Percentiles rank a stretch among this genome's conserved stretches.
Evolutionary conservation across 2,888 invertebrate species (phyloP).

Genomic region (Drosophila putrida): DNA sequence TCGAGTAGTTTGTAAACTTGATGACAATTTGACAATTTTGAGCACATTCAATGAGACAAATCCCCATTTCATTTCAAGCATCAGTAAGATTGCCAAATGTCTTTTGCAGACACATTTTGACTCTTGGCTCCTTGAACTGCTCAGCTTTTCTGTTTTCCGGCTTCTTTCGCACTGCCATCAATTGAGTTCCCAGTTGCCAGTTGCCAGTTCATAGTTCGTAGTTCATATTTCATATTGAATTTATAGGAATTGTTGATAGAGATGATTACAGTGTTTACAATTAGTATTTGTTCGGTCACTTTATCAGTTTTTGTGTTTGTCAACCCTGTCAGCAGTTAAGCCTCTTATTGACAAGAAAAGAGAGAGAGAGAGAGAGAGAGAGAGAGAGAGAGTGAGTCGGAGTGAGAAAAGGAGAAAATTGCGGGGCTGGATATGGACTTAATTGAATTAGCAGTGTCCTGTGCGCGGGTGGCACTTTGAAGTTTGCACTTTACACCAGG

Average conservation of each 20-base stretch:
- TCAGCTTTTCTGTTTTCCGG: conserved; percentile 8
- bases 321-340: conserved; percentile 51
- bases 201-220: conserved; percentile 6
- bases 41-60: conserved; percentile 26
- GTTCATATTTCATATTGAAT: conserved; percentile 34
- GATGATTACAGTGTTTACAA: conserved; percentile 49
- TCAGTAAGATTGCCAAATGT: conserved; percentile 18
- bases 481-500: conserved; percentile 72
- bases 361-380: background rate
- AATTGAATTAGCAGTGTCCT: conserved; percentile 78
- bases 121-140: background rate
- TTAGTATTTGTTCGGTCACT: conserved; percentile 53
- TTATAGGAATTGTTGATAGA: conserved; percentile 15
- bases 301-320: conserved; percentile 43
- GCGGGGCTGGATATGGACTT: conserved; percentile 49
- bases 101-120: conserved; percentile 2
- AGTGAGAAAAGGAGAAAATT: too few relatives aligned
- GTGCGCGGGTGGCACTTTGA: conserved; percentile 63
- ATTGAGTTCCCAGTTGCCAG: conserved; percentile 5
- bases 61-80: conserved; percentile 31
- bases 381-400: background rate
- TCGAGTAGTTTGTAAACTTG: conserved; percentile 11
- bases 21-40: conserved; percentile 16
- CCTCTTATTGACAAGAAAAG: conserved; percentile 44
- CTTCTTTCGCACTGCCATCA: conserved; percentile 5